A percentile compares a stretch with the other conserved stretches of the same genome.
These are phyloP conservation scores for Heliconius eleuchia DNA, from an alignment of 1,140 invertebrate genomes.

Conservation along the genomic window DNA sequence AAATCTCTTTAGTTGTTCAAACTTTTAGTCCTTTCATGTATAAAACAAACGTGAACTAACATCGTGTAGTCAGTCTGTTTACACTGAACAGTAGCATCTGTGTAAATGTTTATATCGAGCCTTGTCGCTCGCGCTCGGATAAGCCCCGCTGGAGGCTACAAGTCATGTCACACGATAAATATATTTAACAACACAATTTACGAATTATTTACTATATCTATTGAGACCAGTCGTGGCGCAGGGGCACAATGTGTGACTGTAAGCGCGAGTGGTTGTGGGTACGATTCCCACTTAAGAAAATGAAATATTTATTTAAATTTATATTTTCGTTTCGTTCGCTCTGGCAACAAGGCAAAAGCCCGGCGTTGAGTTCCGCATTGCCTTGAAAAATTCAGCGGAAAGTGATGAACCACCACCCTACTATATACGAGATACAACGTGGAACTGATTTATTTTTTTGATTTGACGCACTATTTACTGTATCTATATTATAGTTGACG, in stretches of 20 bases:
- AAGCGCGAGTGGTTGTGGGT: too few species aligned
- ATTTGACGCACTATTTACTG: too few species aligned
- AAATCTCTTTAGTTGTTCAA: neutral
- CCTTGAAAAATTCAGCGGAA: too few species aligned
- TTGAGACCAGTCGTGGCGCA: neutral
- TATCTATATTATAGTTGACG: too few species aligned
- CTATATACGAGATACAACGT: too few species aligned
- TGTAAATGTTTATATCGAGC: constrained; percentile 29
- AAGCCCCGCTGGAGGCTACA: neutral
- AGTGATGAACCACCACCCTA: too few species aligned
- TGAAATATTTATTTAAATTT: too few species aligned
- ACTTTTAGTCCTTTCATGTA: neutral
- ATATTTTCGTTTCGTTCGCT: too few species aligned
- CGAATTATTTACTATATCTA: neutral
- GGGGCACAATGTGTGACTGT: neutral
- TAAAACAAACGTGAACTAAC: constrained; percentile 15
- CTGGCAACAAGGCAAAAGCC: too few species aligned
- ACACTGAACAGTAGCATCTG: constrained; percentile 28
- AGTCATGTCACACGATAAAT: neutral
- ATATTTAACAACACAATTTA: neutral
- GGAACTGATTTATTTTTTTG: too few species aligned
- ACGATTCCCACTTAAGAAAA: too few species aligned
- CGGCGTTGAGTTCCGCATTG: too few species aligned
- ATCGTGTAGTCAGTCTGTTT: constrained; percentile 14
- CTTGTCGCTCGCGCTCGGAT: constrained; percentile 1